Evolutionary conservation across 35 echinoderm and acorn worm genomes (phyloP), one percentile per base, ranked within the genome.

Genomic region (Amphiura filiformis): DNA sequence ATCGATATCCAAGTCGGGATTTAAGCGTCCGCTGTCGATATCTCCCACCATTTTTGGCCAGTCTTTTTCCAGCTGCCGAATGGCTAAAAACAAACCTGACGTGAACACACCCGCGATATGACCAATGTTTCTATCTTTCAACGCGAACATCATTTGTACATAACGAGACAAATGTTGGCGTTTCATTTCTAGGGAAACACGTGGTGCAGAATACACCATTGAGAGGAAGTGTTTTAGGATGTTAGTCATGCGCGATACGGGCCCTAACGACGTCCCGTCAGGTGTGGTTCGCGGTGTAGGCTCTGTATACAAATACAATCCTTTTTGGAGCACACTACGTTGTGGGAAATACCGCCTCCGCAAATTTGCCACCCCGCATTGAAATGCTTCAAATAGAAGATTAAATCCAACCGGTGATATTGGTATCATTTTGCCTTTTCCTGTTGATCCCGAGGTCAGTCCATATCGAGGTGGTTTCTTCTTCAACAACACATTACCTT

Each of bases 391-490:
- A 39, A 12, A 80, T 80, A 26, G 7, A 1, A 13, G 7, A 13
- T 23, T 70, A 70, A 70, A 26, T 70, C 7, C 4, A 5, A 13
- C 61, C 61, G 61, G 2, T 70, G 61, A 70, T 23, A 70, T 23
- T 3, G 61, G 61, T 4, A 70, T 5, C 2, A 70, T n/a, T 70
- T 90, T 91, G 11, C 52, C 85, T 12, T 86, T 89, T 13, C 90
- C 94, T 0, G 86, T 86, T 14, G 90, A 92, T 31, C 90, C 94
- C 18, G 86, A 92, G 0, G 87, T 96, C 33, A 96, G 32, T 35
- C 49, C 40, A 78, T 89, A 81, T 2, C 86, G 39, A 0, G 31
- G 82, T 15, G 80, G 38, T 32, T 36, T 80, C 30, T 84, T 76
- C 4, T 57, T 76, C 17, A 89, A 88, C 56, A 95, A 79, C 30